Percentiles rank a stretch among this genome's conserved stretches.
These are phyloP conservation scores for Xenops minutus DNA, from an alignment of 2,797 vertebrate genomes.

Conservation along the genomic window DNA sequence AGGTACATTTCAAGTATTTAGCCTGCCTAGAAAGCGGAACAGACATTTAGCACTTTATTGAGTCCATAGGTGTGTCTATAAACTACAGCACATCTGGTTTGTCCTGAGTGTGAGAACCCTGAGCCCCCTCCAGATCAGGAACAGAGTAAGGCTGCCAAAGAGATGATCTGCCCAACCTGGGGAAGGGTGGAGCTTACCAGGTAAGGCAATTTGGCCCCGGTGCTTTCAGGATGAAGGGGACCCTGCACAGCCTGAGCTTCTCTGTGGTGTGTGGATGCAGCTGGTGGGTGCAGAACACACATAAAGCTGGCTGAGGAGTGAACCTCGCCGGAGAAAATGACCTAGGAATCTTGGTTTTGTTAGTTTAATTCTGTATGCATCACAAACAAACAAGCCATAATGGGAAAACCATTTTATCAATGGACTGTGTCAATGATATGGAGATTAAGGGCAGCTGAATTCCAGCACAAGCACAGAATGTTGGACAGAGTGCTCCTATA, in stretches of 20 bases:
- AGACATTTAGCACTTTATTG: background rate
- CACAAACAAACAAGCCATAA: background rate
- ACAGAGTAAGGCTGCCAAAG: fast-evolving
- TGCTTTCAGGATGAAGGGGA: background rate
- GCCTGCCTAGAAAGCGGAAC: background rate
- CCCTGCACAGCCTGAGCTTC: background rate
- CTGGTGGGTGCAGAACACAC: background rate
- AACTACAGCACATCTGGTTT: background rate
- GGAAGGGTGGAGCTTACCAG: fast-evolving
- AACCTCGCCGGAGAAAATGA: background rate
- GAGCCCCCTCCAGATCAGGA: background rate
- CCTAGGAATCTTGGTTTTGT: background rate
- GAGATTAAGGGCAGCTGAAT: slow-evolving; percentile 33
- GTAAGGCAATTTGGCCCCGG: fast-evolving
- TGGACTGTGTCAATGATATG: background rate
- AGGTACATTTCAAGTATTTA: background rate
- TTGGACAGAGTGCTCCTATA: background rate
- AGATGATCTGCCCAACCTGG: background rate
- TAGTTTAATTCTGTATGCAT: background rate
- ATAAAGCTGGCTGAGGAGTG: background rate
- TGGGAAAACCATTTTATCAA: background rate
- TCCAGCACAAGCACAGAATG: background rate
- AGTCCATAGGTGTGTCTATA: background rate
- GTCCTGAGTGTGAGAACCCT: background rate
- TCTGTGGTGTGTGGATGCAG: background rate